A percentile compares a stretch with the other conserved stretches of the same genome.
These are phyloP conservation scores for Merluccius polli DNA, from an alignment of 2,797 vertebrate species.

Conservation along the genomic window DNA sequence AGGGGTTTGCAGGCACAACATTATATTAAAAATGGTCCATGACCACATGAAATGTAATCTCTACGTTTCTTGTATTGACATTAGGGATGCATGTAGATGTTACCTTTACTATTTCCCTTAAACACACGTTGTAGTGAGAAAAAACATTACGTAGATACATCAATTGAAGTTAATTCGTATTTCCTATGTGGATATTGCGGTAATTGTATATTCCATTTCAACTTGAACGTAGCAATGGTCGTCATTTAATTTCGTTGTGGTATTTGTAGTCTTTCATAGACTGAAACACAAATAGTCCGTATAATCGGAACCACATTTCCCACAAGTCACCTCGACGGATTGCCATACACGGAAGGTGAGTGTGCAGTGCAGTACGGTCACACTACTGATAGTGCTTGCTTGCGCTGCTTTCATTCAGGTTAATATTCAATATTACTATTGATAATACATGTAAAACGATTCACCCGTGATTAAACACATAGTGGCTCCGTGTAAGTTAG, in stretches of 20 bases:
- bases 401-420: neutral
- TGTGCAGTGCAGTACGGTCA: constrained; percentile 1
- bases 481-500: too few relatives aligned
- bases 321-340: constrained; percentile 23
- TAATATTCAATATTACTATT: neutral
- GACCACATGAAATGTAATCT: neutral
- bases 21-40: neutral
- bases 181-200: neutral
- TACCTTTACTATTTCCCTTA: neutral
- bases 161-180: neutral
- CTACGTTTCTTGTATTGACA: neutral
- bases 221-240: constrained; percentile 7
- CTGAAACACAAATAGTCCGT: accelerated
- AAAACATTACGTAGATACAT: too few relatives aligned
- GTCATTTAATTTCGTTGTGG: constrained; percentile 19
- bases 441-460: neutral
- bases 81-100: neutral
- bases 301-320: constrained; percentile 47
- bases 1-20: neutral
- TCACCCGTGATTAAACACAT: too few relatives aligned
- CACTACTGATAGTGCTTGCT: neutral
- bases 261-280: constrained; percentile 48
- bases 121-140: neutral
- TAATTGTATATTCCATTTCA: neutral
- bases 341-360: constrained; percentile 50